A percentile compares a stretch with the other conserved stretches of the same genome.
phyloP scores from a whole-genome alignment of 1,140 invertebrate genomes.

The Samia ricini region DNA sequence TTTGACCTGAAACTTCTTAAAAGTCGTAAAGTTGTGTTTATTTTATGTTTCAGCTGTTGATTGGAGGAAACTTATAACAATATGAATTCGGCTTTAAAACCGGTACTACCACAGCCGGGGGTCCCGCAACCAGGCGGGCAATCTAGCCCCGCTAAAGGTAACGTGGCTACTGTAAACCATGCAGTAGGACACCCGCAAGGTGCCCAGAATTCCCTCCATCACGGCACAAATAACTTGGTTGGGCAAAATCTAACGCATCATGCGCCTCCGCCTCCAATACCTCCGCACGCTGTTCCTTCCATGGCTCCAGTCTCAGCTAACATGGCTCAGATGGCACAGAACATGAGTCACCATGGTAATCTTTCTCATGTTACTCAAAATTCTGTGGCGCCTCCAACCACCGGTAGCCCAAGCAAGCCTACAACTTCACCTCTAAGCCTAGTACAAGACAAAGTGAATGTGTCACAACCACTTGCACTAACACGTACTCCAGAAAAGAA shows the following conservation, averaged over 20 bases:
- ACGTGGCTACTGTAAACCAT: constrained; percentile 59
- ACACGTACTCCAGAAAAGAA: constrained; percentile 70
- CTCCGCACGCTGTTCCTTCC: constrained; percentile 52
- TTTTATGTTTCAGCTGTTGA: constrained; percentile 62
- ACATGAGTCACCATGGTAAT: constrained; percentile 74
- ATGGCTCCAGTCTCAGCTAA: constrained; percentile 68
- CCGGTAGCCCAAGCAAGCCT: constrained; percentile 54
- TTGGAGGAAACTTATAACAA: constrained; percentile 35
- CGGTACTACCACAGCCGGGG: constrained; percentile 71
- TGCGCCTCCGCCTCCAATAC: constrained; percentile 42
- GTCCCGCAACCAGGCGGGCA: constrained; percentile 67
- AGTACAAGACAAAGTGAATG: constrained; percentile 58
- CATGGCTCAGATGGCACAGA: constrained; percentile 72
- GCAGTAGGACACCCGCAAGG: constrained; percentile 58
- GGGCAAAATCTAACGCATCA: constrained; percentile 64
- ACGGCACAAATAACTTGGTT: constrained; percentile 52
- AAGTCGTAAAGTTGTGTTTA: constrained; percentile 42
- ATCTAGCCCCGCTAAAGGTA: constrained; percentile 63
- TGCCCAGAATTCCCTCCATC: constrained; percentile 59
- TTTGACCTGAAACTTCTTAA: constrained; percentile 55
- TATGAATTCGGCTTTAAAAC: constrained; percentile 79
- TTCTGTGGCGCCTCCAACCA: constrained; percentile 38
- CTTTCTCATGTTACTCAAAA: constrained; percentile 61
- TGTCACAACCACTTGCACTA: constrained; percentile 58
- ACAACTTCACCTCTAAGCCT: constrained; percentile 60